Conservation (phyloP, 2,113 vertebrate species). For the Talpa occidentalis region DNA sequence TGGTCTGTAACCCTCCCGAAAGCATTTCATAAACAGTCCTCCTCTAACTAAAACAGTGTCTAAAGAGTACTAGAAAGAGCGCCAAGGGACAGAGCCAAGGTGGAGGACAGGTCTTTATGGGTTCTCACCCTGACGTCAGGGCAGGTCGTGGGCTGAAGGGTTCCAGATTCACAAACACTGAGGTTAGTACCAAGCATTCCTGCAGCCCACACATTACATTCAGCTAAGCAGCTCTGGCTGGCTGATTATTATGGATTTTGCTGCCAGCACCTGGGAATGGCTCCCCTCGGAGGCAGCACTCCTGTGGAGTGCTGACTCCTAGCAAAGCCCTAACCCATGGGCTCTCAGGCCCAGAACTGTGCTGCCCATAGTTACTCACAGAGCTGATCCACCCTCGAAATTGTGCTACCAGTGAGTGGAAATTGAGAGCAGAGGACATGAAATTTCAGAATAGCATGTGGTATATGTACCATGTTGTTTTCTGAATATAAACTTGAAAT, state of each 20-base stretch:
- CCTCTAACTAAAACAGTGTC: not conserved
- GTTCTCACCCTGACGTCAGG: too few relatives aligned
- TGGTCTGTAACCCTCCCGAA: not conserved
- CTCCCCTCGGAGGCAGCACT: not conserved
- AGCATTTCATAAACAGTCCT: not conserved
- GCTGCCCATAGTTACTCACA: not conserved
- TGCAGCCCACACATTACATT: not conserved
- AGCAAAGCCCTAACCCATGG: not conserved
- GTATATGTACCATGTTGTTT: not conserved
- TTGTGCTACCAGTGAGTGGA: not conserved
- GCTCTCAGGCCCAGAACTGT: accelerated
- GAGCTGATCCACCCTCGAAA: not conserved
- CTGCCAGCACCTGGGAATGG: not conserved
- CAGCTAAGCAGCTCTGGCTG: not conserved
- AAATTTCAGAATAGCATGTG: not conserved
- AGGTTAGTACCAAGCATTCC: not conserved
- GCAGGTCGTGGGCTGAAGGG: too few relatives aligned
- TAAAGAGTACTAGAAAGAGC: too few relatives aligned
- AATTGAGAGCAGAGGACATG: not conserved
- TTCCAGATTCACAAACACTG: not conserved
- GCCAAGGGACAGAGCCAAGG: too few relatives aligned
- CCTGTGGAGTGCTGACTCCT: accelerated
- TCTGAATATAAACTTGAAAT: conserved; percentile 18
- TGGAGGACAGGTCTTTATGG: too few relatives aligned
- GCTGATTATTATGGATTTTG: not conserved